These are phyloP conservation scores for Entomobrya multifasciata DNA, from an alignment of 2,888 invertebrate species.

Conservation along the genomic window DNA sequence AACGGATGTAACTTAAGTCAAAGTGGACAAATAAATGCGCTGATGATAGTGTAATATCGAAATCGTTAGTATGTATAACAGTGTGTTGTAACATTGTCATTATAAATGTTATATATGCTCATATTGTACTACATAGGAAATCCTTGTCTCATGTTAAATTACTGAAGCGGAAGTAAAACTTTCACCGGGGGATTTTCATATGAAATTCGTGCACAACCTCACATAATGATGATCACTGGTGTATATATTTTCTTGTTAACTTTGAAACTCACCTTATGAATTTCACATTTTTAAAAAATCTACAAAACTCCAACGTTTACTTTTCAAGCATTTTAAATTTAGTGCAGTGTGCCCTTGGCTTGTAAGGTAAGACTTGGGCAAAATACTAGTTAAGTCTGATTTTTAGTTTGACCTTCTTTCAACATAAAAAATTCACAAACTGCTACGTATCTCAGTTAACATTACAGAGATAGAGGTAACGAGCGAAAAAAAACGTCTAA, in stretches of 20 bases:
- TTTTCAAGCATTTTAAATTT: neutral
- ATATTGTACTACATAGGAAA: neutral
- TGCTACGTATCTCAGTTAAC: no score
- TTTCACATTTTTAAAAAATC: constrained; percentile 25
- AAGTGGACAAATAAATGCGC: constrained; percentile 27
- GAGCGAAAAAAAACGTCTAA: neutral
- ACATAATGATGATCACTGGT: no score
- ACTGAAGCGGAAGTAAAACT: constrained; percentile 27
- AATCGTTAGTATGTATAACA: neutral
- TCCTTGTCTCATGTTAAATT: neutral
- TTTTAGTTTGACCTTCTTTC: constrained; percentile 34
- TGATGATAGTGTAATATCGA: neutral
- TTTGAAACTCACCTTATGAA: constrained; percentile 11
- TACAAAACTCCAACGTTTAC: neutral
- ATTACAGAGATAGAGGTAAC: neutral
- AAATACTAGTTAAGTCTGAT: constrained; percentile 20
- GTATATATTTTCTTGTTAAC: constrained; percentile 10
- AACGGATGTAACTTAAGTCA: constrained; percentile 36
- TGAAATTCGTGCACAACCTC: no score
- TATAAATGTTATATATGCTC: neutral
- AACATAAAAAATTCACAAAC: no score
- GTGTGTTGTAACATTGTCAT: neutral
- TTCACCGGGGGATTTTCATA: constrained; percentile 12
- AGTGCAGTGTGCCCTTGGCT: constrained; percentile 8
- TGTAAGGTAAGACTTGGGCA: neutral